Conservation (phyloP, 1,140 invertebrate species). For the Eueides isabella region DNA sequence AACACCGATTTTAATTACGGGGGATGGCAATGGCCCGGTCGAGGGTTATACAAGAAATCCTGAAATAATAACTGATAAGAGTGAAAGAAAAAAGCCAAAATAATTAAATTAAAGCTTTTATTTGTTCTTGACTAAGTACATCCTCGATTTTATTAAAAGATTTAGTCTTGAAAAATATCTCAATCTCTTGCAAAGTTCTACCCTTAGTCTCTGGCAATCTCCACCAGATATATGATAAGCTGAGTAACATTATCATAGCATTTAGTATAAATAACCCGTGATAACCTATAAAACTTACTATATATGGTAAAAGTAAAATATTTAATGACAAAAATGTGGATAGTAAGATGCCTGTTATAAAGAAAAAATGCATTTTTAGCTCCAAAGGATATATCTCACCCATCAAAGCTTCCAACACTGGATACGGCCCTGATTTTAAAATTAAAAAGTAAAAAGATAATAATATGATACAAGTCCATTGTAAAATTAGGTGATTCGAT, state of each 20-base stretch:
- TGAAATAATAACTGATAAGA: no score
- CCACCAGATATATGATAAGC: constrained; percentile 5
- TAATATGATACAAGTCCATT: constrained; percentile 32
- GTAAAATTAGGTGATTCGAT: constrained; percentile 4
- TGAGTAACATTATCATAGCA: not conserved
- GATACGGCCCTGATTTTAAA: constrained; percentile 29
- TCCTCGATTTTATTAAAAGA: not conserved
- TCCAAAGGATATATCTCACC: constrained; percentile 36
- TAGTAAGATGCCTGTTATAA: not conserved
- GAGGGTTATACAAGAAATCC: no score
- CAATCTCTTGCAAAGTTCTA: constrained; percentile 17
- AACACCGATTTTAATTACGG: no score
- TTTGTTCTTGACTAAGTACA: not conserved
- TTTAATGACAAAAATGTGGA: not conserved
- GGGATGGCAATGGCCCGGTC: no score
- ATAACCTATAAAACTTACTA: not conserved
- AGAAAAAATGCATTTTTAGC: constrained; percentile 21
- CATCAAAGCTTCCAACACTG: constrained; percentile 33
- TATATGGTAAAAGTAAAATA: not conserved
- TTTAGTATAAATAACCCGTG: not conserved
- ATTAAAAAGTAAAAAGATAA: constrained; percentile 38
- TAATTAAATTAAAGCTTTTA: constrained; percentile 10
- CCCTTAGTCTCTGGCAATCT: constrained; percentile 19
- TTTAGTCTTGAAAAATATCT: constrained; percentile 20
- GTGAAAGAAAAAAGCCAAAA: no score